phyloP scores from a whole-genome alignment of 2,888 invertebrate species.

The Spilosoma lubricipeda region DNA sequence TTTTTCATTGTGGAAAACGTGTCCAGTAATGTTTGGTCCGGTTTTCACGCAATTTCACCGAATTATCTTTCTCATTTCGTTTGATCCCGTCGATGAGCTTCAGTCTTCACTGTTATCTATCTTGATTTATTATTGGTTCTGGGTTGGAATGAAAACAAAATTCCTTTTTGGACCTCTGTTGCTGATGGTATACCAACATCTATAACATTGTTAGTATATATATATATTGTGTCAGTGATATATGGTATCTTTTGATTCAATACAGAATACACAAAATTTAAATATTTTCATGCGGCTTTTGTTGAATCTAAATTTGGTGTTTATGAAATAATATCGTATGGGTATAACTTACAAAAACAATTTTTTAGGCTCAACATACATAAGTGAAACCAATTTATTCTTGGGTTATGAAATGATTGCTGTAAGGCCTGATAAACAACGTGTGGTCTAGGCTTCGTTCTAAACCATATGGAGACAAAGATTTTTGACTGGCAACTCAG shows the following conservation, averaged over 20 bases:
- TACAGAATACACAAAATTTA: background rate
- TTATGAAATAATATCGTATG: background rate
- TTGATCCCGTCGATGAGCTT: slow-evolving; percentile 52
- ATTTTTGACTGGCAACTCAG: no score
- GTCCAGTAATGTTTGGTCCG: background rate
- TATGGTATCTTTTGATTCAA: slow-evolving; percentile 23
- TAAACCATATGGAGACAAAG: background rate
- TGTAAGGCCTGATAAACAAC: background rate
- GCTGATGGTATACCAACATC: slow-evolving; percentile 39
- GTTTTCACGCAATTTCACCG: slow-evolving; percentile 13
- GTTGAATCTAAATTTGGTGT: background rate
- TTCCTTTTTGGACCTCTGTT: slow-evolving; percentile 59
- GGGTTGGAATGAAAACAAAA: slow-evolving; percentile 58
- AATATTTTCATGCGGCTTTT: slow-evolving; percentile 7
- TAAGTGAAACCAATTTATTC: no score
- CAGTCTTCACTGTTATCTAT: slow-evolving; percentile 55
- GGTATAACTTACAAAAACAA: no score
- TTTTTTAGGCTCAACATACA: no score
- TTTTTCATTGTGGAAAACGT: slow-evolving; percentile 1
- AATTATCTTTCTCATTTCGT: slow-evolving; percentile 6
- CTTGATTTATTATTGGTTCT: slow-evolving; percentile 53
- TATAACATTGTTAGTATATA: slow-evolving; percentile 13
- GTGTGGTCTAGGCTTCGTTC: background rate
- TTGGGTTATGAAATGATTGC: no score
- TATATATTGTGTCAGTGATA: no score